Evolutionary conservation across 2,888 invertebrate species (phyloP), one percentile per base, ranked within the genome.

Genomic region (Watsonalla cultraria): DNA sequence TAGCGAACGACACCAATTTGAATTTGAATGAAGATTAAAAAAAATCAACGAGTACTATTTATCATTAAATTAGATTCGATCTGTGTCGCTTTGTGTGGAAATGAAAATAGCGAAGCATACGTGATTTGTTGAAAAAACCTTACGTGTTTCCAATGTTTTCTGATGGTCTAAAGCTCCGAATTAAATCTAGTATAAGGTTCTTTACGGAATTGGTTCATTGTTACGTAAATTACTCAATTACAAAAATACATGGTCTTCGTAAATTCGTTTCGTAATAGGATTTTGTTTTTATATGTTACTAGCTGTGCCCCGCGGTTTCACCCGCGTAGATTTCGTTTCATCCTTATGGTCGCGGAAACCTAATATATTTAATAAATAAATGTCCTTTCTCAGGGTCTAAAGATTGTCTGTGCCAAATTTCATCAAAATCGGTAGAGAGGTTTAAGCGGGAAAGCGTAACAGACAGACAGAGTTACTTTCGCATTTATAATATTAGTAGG

Each of bases 1-100:
- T 61, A 54, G 59, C 58, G 62, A 63, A 35, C 34, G 48, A 34
- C 48, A 15, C 13, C 48, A 48, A 24, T 48, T 48, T 48, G 6
- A 11, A 13, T 35, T 48, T 48, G 33, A 35, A 35, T 35, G 8
- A n/a, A 34, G 9, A 11, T 57, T 55, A 55, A 60, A 53, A 48
- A 42, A 42, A 11, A 11, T 42, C 8, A 42, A 42, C 42, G 11
- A 11, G 42, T 42, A 42, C 42, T 2, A 42, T 42, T 42, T 11
- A 42, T 6, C 11, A 42, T 8, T 42, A 11, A 7, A 11, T 42
- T 11, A 8, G 2, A 42, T 42, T 42, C 0, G 42, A 11, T 11
- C 8, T 11, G 42, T 42, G 42, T 11, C 11, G 8, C 42, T 11
- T 42, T 42, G 42, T 42, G 11, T 5, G 42, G 11, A 42, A 11